phyloP scores from a whole-genome alignment of 2,113 vertebrate species.

The Blennius ocellaris region DNA sequence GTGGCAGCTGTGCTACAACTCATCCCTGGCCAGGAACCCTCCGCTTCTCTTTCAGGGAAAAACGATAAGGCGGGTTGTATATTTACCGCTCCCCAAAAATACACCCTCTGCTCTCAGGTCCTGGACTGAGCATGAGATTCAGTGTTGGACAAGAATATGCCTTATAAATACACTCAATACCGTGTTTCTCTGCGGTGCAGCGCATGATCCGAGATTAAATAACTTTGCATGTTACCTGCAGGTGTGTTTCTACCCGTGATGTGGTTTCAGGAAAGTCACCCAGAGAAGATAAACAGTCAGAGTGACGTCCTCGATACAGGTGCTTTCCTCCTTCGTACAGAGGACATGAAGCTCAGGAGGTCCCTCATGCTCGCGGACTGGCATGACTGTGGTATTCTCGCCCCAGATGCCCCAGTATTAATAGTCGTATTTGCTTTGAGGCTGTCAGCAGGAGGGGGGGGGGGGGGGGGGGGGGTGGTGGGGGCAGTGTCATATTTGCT shows the following conservation, averaged over 20 bases:
- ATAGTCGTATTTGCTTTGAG: slow-evolving; percentile 80
- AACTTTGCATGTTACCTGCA: slow-evolving; percentile 25
- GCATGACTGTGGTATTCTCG: slow-evolving; percentile 49
- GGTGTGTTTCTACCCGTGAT: neutral
- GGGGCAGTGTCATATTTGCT: slow-evolving; percentile 63
- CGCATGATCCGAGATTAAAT: slow-evolving; percentile 16
- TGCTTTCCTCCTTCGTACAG: slow-evolving; percentile 24
- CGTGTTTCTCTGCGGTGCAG: neutral
- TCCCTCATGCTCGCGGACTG: slow-evolving; percentile 19
- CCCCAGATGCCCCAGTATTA: slow-evolving; percentile 72
- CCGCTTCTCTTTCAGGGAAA: slow-evolving; percentile 55
- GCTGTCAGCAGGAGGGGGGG: slow-evolving; percentile 58
- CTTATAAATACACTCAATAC: slow-evolving; percentile 60
- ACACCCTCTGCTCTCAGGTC: slow-evolving; percentile 46
- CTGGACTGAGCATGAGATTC: slow-evolving; percentile 56
- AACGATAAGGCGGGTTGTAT: slow-evolving; percentile 70
- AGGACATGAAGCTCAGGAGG: slow-evolving; percentile 23
- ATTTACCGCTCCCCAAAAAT: slow-evolving; percentile 80
- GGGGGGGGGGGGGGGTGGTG: neutral
- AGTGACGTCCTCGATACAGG: slow-evolving; percentile 12
- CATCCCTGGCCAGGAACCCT: slow-evolving; percentile 17
- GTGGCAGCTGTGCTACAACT: slow-evolving; percentile 32
- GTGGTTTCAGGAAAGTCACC: neutral
- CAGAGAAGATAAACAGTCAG: neutral
- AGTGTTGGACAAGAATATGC: slow-evolving; percentile 50